Base-by-base conservation (phyloP, 2,797 vertebrate genomes). In the Propithecus perrieri region DNA sequence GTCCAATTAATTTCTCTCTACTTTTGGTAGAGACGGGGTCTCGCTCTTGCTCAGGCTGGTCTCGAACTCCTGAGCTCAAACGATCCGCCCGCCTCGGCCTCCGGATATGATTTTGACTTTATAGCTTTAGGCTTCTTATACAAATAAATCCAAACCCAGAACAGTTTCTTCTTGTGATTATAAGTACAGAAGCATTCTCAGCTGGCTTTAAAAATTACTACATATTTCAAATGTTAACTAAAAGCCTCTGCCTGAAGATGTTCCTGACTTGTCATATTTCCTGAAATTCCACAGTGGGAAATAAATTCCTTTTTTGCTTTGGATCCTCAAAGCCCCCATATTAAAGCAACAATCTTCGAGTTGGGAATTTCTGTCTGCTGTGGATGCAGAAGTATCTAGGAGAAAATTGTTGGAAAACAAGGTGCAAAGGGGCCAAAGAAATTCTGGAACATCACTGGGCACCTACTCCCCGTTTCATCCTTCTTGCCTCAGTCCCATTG, bases 21-120 rank as follows among this genome's bases (percentile, higher is more conserved):
- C 4, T 38, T 38, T 38, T 38, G 3, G 38, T 38, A 38, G 38
- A 38, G 38, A 38, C 38, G 38, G 38, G 38, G 38, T 38, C 38
- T 38, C 3, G 38, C 38, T 38, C 38, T 38, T 38, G 38, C 38
- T 38, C 3, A 38, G 38, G 38, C 38, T 38, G 38, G 38, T 38
- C 38, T 38, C 38, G 38, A 38, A 38, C 38, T 38, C 38, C 38
- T 38, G 38, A 38, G 38, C 38, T 38, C 38, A 38, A 38, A 38
- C 38, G 3, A 38, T 38, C 38, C 38, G 3, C 38, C 38, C 38
- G 38, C 38, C 38, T 38, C 38, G 38, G 38, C 38, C 38, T 38
- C 78, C 72, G 83, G 94, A 78, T 55, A 30, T n/a, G 12, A 57
- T 81, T 96, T 89, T 24, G 1, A 96, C 30, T 84, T 94, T 72